Base-by-base conservation (phyloP, 2,113 vertebrate genomes). In the Eidolon helvum region DNA sequence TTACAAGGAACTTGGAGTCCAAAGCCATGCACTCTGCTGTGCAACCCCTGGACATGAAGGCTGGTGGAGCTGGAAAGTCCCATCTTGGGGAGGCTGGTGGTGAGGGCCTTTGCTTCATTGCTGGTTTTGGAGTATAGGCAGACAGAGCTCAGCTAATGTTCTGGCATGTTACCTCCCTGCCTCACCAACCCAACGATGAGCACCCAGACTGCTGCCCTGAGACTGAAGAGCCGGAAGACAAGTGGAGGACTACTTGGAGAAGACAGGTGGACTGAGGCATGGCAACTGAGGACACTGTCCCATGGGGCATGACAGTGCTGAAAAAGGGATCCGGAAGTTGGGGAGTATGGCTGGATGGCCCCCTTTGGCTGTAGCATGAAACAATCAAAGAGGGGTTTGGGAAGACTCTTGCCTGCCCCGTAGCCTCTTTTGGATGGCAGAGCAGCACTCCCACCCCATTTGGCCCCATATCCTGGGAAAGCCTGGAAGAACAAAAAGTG, bases 21-120 rank as follows among this genome's bases (percentile, higher is more conserved):
- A 5, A 75, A 77, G 50, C 19, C 0, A 0, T n/a, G 24, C 15
- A 2, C 16, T 10, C 40, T 63, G 85, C 4, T 4, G 3, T 5
- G 57, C 28, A 22, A 35, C n/a, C 50, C 30, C 86, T 5, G 10
- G 22, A 12, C 65, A 18, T 0, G 38, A 5, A 12, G 28, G 66
- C 43, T 38, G 28, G 48, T 0, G 6, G 65, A 30, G 59, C 80
- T 38, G 35, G 45, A 35, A 19, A 48, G 6, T 0, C 5, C 65
- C 45, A 1, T n/a, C 26, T 11, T 10, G 0, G 61, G 61, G 45
- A 78, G 57, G 50, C 12, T 68, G 53, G 26, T 18, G 55, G 6
- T 7, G 15, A 82, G 18, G 87, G 38, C 57, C 28, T 71, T 53
- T 14, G 28, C 48, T 55, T 38, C 5, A 2, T 2, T 3, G 38